Evolutionary conservation across 2,113 vertebrate genomes (phyloP).

Genomic region (Anarrhichthys ocellatus): DNA sequence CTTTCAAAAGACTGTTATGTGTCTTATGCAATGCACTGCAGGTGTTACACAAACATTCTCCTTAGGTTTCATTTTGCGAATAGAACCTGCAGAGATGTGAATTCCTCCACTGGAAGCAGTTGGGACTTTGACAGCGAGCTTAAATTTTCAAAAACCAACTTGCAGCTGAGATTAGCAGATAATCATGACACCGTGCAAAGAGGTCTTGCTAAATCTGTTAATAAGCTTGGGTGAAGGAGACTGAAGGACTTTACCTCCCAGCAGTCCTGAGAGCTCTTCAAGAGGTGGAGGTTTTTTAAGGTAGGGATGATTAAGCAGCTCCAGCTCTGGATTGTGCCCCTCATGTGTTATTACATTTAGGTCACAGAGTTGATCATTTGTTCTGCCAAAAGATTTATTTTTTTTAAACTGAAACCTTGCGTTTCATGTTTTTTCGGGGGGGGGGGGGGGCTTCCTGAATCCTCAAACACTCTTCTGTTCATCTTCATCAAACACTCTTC

Average conservation of each 20-base stretch:
- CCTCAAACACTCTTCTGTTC: not conserved
- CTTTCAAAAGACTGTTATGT: not conserved
- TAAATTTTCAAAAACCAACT: not conserved
- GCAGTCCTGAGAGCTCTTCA: not conserved
- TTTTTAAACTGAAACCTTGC: not conserved
- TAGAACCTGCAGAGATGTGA: not conserved
- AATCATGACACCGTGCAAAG: not conserved
- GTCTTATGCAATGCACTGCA: constrained; percentile 12
- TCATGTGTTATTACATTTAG: not conserved
- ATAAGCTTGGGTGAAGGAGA: not conserved
- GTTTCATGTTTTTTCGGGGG: not conserved
- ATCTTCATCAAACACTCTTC: not conserved
- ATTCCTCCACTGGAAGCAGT: not conserved
- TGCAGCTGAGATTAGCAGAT: not conserved
- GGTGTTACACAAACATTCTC: constrained; percentile 6
- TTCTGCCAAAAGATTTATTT: not conserved
- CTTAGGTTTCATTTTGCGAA: not conserved
- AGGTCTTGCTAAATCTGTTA: constrained; percentile 9
- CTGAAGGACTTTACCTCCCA: constrained; percentile 4
- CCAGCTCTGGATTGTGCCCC: not conserved
- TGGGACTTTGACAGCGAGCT: not conserved
- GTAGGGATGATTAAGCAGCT: not conserved
- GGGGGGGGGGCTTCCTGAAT: not conserved
- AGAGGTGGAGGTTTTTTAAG: not conserved
- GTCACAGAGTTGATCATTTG: not conserved